phyloP scores from a whole-genome alignment of 2,797 vertebrate genomes.

The Xenentodon cancila region DNA sequence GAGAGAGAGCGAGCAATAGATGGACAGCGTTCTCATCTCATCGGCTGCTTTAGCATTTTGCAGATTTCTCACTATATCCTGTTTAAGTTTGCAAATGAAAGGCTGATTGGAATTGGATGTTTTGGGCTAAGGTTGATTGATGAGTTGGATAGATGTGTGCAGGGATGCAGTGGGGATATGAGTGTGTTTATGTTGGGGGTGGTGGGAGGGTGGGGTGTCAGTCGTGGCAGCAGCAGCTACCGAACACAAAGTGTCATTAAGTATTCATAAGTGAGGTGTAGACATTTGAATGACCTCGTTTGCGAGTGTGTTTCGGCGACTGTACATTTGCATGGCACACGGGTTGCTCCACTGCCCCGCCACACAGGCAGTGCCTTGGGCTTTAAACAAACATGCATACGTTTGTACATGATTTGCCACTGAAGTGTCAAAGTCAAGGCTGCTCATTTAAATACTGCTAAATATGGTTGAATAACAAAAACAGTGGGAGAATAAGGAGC shows the following conservation, averaged over 20 bases:
- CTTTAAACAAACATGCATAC: slow-evolving; percentile 68
- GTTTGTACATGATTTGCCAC: slow-evolving; percentile 76
- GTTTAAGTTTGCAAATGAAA: slow-evolving; percentile 71
- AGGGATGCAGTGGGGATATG: slow-evolving; percentile 24
- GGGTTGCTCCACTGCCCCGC: slow-evolving; percentile 69
- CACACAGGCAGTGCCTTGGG: slow-evolving; percentile 77
- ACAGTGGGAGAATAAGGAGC: slow-evolving; percentile 64
- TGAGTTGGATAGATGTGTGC: slow-evolving; percentile 42
- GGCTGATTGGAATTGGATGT: slow-evolving; percentile 72
- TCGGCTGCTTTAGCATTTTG: slow-evolving; percentile 55
- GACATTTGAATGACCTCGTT: slow-evolving; percentile 81
- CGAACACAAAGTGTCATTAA: slow-evolving; percentile 78
- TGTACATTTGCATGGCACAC: slow-evolving; percentile 79
- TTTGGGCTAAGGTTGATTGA: slow-evolving; percentile 63
- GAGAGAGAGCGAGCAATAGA: slow-evolving; percentile 10
- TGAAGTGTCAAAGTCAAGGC: slow-evolving; percentile 83
- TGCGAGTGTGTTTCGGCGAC: slow-evolving; percentile 75
- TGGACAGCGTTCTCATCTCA: slow-evolving; percentile 38
- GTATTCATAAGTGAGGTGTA: slow-evolving; percentile 83
- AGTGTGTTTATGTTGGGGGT: slow-evolving; percentile 24
- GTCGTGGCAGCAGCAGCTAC: slow-evolving; percentile 49
- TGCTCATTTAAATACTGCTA: slow-evolving; percentile 83
- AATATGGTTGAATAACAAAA: slow-evolving; percentile 79
- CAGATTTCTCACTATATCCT: slow-evolving; percentile 58
- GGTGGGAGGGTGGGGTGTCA: slow-evolving; percentile 41